These are phyloP conservation scores for Elysia crispata DNA, from an alignment of 2,888 invertebrate genomes.

Conservation along the genomic window DNA sequence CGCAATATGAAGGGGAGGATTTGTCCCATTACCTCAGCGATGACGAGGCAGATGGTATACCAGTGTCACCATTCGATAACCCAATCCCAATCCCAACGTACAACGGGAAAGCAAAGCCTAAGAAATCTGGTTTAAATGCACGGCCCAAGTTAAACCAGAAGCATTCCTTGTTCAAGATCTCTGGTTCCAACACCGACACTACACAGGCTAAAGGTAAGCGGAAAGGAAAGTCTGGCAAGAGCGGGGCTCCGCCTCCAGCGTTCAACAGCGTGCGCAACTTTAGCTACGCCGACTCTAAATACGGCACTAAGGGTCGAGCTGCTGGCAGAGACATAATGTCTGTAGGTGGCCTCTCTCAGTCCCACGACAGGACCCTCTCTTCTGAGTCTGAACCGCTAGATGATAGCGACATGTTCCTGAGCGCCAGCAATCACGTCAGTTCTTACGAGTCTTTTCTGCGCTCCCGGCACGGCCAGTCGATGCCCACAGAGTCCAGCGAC, in stretches of 20 bases:
- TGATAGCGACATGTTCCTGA: conserved; percentile 39
- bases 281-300: conserved; percentile 56
- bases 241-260: neutral
- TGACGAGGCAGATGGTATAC: conserved; percentile 46
- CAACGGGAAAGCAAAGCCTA: conserved; percentile 1
- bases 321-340: conserved; percentile 15
- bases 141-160: conserved; percentile 25
- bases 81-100: neutral
- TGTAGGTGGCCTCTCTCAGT: neutral
- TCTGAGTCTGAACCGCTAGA: conserved; percentile 14
- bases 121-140: neutral
- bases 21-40: conserved; percentile 54
- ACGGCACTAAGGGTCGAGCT: conserved; percentile 47
- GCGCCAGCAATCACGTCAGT: conserved; percentile 22
- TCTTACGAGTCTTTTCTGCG: conserved; percentile 49
- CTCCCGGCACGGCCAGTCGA: conserved; percentile 43
- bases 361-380: too few relatives aligned
- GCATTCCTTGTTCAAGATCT: conserved; percentile 46
- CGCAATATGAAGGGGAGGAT: conserved; percentile 54
- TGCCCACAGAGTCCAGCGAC: conserved; percentile 1
- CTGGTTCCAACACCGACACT: neutral
- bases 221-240: neutral
- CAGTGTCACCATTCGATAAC: conserved; percentile 30
- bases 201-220: conserved; percentile 20
- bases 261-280: conserved; percentile 50